Conservation (phyloP, 2,888 invertebrate species). For the Dinocampus coccinellae region DNA sequence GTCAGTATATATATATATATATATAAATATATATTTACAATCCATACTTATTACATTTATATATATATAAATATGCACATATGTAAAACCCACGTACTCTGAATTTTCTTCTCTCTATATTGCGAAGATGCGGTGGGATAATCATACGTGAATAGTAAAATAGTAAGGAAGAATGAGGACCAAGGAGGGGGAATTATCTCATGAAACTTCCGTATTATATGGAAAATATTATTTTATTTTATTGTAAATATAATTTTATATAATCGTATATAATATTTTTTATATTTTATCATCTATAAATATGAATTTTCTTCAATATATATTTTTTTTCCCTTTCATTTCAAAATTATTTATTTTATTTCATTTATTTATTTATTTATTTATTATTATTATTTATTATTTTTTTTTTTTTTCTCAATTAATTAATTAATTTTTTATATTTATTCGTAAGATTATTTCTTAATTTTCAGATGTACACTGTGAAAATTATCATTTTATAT, state of each 20-base stretch:
- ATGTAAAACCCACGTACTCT: not conserved
- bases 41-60: not conserved
- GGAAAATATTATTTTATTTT: constrained; percentile 49
- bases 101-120: constrained; percentile 15
- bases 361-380: not conserved
- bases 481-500: too few species aligned
- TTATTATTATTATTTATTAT: too few species aligned
- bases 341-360: not conserved
- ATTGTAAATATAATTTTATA: not conserved
- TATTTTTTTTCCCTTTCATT: not conserved
- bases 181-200: too few species aligned
- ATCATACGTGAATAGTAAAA: constrained; percentile 41
- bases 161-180: too few species aligned
- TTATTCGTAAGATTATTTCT: too few species aligned
- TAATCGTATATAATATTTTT: not conserved
- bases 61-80: not conserved
- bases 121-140: constrained; percentile 43
- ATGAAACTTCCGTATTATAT: constrained; percentile 50
- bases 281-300: too few species aligned
- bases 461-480: too few species aligned
- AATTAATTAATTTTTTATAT: too few species aligned
- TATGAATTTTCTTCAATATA: not conserved
- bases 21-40: not conserved
- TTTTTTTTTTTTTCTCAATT: too few species aligned
- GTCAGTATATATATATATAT: constrained; percentile 17